These are phyloP conservation scores for Hyles lineata DNA, from an alignment of 2,888 invertebrate genomes.

Conservation along the genomic window DNA sequence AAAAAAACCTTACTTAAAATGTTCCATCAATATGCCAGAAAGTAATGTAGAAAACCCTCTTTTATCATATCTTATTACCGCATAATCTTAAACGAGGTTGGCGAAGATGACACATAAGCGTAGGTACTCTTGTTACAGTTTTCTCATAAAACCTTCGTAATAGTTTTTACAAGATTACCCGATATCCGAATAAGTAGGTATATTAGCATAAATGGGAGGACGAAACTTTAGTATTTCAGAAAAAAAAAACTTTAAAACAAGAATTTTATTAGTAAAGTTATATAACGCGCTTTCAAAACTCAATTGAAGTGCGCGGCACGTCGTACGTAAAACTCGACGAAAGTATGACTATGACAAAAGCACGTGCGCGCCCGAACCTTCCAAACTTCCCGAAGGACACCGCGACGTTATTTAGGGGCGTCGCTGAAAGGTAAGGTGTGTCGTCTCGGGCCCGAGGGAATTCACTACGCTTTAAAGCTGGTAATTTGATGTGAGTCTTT, in stretches of 20 bases:
- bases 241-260: slow-evolving; percentile 67
- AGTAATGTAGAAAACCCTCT: neutral
- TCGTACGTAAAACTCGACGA: slow-evolving; percentile 78
- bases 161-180: slow-evolving; percentile 37
- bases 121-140: slow-evolving; percentile 27
- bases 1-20: slow-evolving; percentile 6
- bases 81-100: slow-evolving; percentile 34
- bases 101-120: slow-evolving; percentile 29
- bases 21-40: slow-evolving; percentile 9
- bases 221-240: slow-evolving; percentile 54
- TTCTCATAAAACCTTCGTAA: slow-evolving; percentile 35
- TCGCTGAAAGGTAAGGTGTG: slow-evolving; percentile 82
- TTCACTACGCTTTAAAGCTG: slow-evolving; percentile 81
- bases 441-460: slow-evolving; percentile 74
- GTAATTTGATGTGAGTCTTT: slow-evolving; percentile 84
- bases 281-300: slow-evolving; percentile 70
- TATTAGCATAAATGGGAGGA: slow-evolving; percentile 53
- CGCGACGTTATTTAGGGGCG: slow-evolving; percentile 77
- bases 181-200: slow-evolving; percentile 47
- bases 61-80: slow-evolving; percentile 10
- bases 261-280: slow-evolving; percentile 69
- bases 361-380: slow-evolving; percentile 78
- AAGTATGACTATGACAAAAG: slow-evolving; percentile 83
- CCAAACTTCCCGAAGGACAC: slow-evolving; percentile 81
- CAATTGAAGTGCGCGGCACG: slow-evolving; percentile 79